phyloP scores from a whole-genome alignment of 2,113 vertebrate genomes.

The Prolemur simus region DNA sequence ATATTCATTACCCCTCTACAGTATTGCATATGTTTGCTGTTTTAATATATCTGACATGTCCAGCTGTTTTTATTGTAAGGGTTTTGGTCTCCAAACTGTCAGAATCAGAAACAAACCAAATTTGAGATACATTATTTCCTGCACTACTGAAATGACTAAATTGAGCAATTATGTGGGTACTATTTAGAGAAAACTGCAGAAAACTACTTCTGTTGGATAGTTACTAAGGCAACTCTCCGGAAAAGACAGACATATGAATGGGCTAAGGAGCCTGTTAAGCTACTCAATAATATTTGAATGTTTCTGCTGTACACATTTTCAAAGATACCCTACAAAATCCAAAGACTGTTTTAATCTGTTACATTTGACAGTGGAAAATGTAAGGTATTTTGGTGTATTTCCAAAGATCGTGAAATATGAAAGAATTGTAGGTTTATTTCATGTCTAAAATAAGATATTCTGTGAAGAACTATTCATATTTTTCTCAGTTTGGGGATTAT shows the following conservation, averaged over 20 bases:
- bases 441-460: conserved; percentile 12
- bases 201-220: conserved; percentile 44
- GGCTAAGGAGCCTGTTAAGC: neutral
- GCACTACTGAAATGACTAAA: conserved; percentile 19
- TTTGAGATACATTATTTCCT: conserved; percentile 42
- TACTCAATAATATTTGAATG: neutral
- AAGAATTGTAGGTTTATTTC: conserved; percentile 16
- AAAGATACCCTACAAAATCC: conserved; percentile 5
- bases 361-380: neutral
- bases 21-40: neutral
- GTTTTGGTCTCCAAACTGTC: conserved; percentile 28
- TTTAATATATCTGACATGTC: conserved; percentile 24
- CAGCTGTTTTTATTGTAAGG: conserved; percentile 9
- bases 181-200: conserved; percentile 52
- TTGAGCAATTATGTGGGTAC: conserved; percentile 40
- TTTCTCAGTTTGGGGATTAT: conserved; percentile 12
- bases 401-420: conserved; percentile 50
- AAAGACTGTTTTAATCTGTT: neutral
- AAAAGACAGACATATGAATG: conserved; percentile 34
- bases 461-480: neutral
- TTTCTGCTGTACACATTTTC: conserved; percentile 11
- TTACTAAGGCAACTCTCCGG: conserved; percentile 50
- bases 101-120: conserved; percentile 48
- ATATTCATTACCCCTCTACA: neutral
- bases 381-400: conserved; percentile 2